Base-by-base conservation (phyloP, 2,888 invertebrate species). In the Limenitis arthemis region DNA sequence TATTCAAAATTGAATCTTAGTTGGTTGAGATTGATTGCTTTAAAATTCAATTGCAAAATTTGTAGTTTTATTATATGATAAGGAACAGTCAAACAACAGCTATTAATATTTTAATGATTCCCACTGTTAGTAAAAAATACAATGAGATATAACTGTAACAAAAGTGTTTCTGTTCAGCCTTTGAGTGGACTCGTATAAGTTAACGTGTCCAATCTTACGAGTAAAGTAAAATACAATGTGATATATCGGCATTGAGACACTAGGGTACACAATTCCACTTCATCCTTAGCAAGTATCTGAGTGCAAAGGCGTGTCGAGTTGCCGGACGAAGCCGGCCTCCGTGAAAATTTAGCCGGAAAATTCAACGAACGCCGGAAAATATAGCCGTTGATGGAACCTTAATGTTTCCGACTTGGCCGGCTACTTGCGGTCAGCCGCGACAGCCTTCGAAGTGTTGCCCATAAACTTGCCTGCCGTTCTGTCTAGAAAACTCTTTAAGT, bases 221-320 rank as follows among this genome's bases (percentile, higher is more conserved):
- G n/a, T n/a, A 53, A 57, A 54, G 36, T 55, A 54, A 50, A 57
- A 73, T 72, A 71, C 70, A 68, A 64, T 70, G 72, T 72, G 66
- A 79, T 77, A 79, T 80, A 80, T 79, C 71, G 77, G 73, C 72
- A 64, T 59, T 59, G 61, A 70, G 69, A 69, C 72, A 66, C 65
- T 63, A 70, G 68, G 70, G 73, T 76, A 80, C 77, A 77, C 75
- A 75, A 75, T 76, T 75, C 73, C 71, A 72, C 78, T 79, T 72
- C 73, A 75, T 77, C 59, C 70, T 70, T 63, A 70, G 73, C 69
- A 66, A 73, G 68, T 68, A 75, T 75, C 77, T 83, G 81, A 85
- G 84, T 84, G 84, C 84, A 84, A 84, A 84, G 83, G 79, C 84
- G 80, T 84, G 84, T 84, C 79, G 77, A 68, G 64, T 60, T 68